Percentiles rank a stretch among this genome's conserved stretches.
These are phyloP conservation scores for Sceloporus tristichus DNA, from an alignment of 2,113 vertebrate genomes.

Conservation along the genomic window DNA sequence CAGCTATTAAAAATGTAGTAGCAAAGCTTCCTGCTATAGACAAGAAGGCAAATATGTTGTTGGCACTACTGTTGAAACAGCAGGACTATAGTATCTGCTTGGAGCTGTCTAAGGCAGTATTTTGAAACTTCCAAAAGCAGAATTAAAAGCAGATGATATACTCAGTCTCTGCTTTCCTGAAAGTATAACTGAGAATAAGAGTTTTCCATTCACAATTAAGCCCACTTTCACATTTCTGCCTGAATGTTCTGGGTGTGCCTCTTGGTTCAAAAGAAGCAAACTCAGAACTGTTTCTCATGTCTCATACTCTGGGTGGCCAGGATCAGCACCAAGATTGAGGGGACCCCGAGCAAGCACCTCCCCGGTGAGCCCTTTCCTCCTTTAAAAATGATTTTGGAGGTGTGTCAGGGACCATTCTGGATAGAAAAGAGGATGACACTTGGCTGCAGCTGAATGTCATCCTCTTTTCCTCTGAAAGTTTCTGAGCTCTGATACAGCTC, in stretches of 20 bases:
- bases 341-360: too few species aligned
- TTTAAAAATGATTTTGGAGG: neutral
- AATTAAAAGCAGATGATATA: neutral
- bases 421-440: too few species aligned
- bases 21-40: neutral
- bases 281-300: neutral
- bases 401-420: too few species aligned
- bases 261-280: neutral
- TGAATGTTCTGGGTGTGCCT: neutral
- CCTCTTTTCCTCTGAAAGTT: neutral
- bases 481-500: neutral
- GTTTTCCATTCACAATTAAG: neutral
- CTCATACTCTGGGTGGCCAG: neutral
- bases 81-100: neutral
- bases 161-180: neutral
- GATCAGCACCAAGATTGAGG: too few species aligned
- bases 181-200: neutral
- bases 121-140: neutral
- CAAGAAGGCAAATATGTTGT: neutral
- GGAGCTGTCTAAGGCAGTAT: neutral
- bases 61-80: neutral
- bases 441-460: neutral
- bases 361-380: neutral
- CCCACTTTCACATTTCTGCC: neutral
- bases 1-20: conserved; percentile 21